These are phyloP conservation scores for Pristionchus fissidentatus DNA, from an alignment of 2,888 invertebrate species.

Conservation along the genomic window DNA sequence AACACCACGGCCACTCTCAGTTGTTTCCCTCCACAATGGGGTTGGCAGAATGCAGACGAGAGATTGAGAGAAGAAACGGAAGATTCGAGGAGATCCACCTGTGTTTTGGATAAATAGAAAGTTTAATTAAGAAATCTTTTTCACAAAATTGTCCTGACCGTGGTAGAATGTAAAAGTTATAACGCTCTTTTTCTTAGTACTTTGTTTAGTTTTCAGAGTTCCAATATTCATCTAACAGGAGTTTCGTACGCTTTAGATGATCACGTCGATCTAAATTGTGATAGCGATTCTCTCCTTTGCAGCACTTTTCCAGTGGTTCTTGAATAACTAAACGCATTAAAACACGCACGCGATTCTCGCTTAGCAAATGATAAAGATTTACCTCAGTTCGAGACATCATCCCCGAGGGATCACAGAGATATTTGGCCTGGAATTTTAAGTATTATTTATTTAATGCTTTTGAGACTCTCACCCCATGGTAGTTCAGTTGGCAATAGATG, in stretches of 20 bases:
- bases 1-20: neutral
- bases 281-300: too few species aligned
- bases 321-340: too few species aligned
- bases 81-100: conserved; percentile 33
- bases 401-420: conserved; percentile 40
- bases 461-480: conserved; percentile 3
- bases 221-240: too few species aligned
- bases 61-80: conserved; percentile 15
- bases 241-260: too few species aligned
- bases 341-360: neutral
- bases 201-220: too few species aligned
- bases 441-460: neutral
- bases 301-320: too few species aligned
- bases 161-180: too few species aligned
- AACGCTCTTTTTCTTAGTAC: neutral
- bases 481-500: conserved; percentile 31
- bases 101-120: too few species aligned
- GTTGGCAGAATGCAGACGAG: conserved; percentile 38
- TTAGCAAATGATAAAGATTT: neutral
- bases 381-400: conserved; percentile 43
- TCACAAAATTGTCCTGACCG: too few species aligned
- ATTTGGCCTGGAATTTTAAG: neutral
- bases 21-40: neutral
- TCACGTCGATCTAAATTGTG: too few species aligned
- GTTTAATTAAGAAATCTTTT: too few species aligned